A percentile compares a stretch with the other conserved stretches of the same genome.
Evolutionary conservation across 2,113 vertebrate genomes (phyloP).

Genomic region (Brachypteracias leptosomus): DNA sequence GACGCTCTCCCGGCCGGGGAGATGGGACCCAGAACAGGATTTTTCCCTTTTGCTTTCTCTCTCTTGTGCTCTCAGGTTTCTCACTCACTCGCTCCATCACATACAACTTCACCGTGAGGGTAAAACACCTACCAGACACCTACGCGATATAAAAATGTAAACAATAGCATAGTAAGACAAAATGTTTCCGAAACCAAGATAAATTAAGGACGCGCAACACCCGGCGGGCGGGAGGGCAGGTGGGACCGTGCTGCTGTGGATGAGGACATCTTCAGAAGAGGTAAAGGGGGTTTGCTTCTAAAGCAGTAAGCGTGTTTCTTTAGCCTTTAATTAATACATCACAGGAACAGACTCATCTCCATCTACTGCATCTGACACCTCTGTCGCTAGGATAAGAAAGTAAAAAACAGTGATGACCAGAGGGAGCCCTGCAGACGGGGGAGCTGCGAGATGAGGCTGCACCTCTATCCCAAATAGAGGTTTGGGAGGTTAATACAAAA

Average conservation of each 20-base stretch:
- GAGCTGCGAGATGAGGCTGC: background rate
- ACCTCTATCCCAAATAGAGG: background rate
- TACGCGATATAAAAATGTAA: conserved; percentile 19
- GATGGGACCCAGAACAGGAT: fast-evolving
- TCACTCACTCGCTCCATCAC: background rate
- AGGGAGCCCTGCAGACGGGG: background rate
- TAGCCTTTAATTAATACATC: background rate
- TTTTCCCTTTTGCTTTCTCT: background rate
- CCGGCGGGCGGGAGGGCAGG: background rate
- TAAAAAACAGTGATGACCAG: background rate
- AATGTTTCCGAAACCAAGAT: background rate
- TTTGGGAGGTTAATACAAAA: background rate
- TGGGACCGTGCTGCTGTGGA: background rate
- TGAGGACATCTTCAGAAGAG: background rate
- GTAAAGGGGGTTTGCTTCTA: background rate
- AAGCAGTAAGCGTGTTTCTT: background rate
- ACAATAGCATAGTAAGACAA: conserved; percentile 33
- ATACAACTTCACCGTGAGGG: background rate
- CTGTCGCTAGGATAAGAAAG: background rate
- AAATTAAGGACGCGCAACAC: background rate
- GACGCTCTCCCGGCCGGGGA: background rate
- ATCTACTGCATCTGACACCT: background rate
- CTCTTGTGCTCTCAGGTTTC: background rate
- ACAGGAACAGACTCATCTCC: conserved; percentile 10
- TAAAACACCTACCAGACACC: background rate